Base-by-base conservation (phyloP, 2,797 vertebrate species). In the Lepidocolaptes lacrymiger region DNA sequence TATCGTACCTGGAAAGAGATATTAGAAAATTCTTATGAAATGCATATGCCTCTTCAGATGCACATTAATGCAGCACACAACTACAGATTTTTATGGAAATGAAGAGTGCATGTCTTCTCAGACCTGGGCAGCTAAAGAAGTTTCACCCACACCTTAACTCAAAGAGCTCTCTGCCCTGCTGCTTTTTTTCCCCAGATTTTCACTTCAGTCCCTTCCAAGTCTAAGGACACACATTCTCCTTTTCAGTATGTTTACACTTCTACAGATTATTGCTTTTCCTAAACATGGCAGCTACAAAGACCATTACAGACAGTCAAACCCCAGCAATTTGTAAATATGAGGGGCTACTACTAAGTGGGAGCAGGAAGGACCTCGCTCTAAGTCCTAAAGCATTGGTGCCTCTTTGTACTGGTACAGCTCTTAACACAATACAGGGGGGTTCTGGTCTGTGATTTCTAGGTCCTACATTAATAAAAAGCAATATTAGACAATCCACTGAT, bases 1-100 rank as follows among this genome's bases (percentile, higher is more conserved):
- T 97, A 94, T 99, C 98, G 85, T 99, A 99, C 90, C 99, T 99
- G 80, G 34, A 97, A 67, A 89, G 80, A 88, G 32, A 49, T 26
- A 96, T 68, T 49, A 93, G 21, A 8, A 58, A 63, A 80, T 82
- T 76, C 79, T 49, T 58, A 43, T 5, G 14, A 84, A 74, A 41
- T 26, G 8, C 27, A 39, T 11, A 30, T 34, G 36, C 18, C 62
- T 82, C 44, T 62, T 72, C 59, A 87, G 37, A 71, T 15, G 16
- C 8, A 24, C 20, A 24, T 36, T 32, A 84, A 75, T 4, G 10
- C 44, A 62, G 34, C 28, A 82, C 34, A 74, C n/a, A 78, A 66
- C 76, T 34, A 23, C 15, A 54, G 13, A 8, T 49, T 69, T 76
- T 88, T 64, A 63, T 5, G 16, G 39, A 66, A 81, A 61, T 17